Conservation (phyloP, 2,888 invertebrate genomes). For the Clepsis dumicolana region DNA sequence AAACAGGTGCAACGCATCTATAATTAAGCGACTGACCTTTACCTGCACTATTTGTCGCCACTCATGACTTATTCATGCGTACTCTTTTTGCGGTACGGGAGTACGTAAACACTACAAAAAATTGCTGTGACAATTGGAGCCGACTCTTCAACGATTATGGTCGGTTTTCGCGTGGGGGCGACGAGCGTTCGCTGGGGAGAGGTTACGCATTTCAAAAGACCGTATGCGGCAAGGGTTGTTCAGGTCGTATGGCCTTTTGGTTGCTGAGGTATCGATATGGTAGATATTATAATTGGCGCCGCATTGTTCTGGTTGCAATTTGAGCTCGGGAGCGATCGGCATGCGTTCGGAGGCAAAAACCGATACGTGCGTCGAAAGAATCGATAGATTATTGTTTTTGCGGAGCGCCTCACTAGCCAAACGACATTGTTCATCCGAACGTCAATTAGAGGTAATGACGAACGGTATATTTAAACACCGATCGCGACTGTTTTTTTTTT, state of each 20-base stretch:
- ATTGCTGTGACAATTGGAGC: background rate
- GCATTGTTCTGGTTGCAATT: slow-evolving; percentile 63
- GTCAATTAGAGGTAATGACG: slow-evolving; percentile 84
- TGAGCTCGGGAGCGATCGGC: slow-evolving; percentile 66
- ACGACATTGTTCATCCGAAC: slow-evolving; percentile 76
- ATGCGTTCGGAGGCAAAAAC: slow-evolving; percentile 76
- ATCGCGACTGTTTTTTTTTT: slow-evolving; percentile 59
- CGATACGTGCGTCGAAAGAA: slow-evolving; percentile 74
- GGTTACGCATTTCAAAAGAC: background rate
- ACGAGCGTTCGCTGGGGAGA: slow-evolving; percentile 12
- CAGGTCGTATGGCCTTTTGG: slow-evolving; percentile 45
- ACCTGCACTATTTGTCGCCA: slow-evolving; percentile 77
- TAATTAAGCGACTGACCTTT: slow-evolving; percentile 81
- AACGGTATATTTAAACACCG: slow-evolving; percentile 67
- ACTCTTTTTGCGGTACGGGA: slow-evolving; percentile 69
- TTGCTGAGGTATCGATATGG: slow-evolving; percentile 61
- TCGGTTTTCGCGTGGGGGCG: slow-evolving; percentile 7
- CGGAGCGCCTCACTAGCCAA: slow-evolving; percentile 65
- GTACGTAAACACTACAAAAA: slow-evolving; percentile 49
- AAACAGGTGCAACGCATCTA: slow-evolving; percentile 72
- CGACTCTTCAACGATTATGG: background rate
- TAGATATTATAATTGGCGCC: slow-evolving; percentile 75
- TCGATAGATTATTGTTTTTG: slow-evolving; percentile 82
- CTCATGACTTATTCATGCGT: slow-evolving; percentile 80
- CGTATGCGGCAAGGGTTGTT: background rate